Percentiles rank a stretch among this genome's conserved stretches.
Conservation (phyloP, 2,797 vertebrate species). For the Aldrovandia affinis region DNA sequence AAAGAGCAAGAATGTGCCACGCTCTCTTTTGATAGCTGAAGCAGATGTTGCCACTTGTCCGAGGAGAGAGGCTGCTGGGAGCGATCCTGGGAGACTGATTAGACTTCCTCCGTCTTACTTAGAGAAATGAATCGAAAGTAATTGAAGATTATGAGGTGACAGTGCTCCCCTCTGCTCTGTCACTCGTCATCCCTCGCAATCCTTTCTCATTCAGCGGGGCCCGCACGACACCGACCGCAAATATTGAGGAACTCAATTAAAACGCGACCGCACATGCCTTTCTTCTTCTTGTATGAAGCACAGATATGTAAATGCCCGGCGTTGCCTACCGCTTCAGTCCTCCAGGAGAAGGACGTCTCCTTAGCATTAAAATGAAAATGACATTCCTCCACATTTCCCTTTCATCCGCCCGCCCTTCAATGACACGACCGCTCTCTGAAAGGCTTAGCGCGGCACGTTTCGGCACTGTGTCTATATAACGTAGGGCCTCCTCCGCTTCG, state of each 20-base stretch:
- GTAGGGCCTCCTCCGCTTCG: conserved; percentile 20
- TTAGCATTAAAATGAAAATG: conserved; percentile 9
- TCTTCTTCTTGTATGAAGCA: not conserved
- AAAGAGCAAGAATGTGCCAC: conserved; percentile 44
- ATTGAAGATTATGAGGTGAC: conserved; percentile 62
- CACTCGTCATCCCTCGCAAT: conserved; percentile 37
- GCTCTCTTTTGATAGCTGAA: conserved; percentile 58
- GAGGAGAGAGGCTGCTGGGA: conserved; percentile 39
- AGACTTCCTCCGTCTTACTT: conserved; percentile 59
- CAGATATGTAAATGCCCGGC: not conserved
- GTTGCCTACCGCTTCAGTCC: not conserved
- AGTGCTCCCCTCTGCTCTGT: conserved; percentile 46
- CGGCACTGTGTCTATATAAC: not conserved
- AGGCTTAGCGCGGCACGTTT: not conserved
- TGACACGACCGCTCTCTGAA: not conserved
- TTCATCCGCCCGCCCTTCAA: not conserved
- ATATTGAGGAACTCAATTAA: conserved; percentile 35
- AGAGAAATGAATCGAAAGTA: conserved; percentile 63
- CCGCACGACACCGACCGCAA: conserved; percentile 27
- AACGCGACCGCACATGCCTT: conserved; percentile 17
- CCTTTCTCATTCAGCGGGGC: conserved; percentile 20
- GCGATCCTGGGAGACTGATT: conserved; percentile 60
- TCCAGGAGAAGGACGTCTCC: not conserved
- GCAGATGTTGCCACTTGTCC: conserved; percentile 60
- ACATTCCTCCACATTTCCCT: not conserved